A percentile compares a stretch with the other conserved stretches of the same genome.
Evolutionary conservation across 2,113 vertebrate species (phyloP).

Genomic region (Sus scrofa): T2T-Sscrofa CM000823.6:43993501-43994000

Average conservation of each 20-base stretch:
- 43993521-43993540: not conserved
- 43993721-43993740: not conserved
- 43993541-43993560: not conserved
- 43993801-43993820: too few relatives aligned
- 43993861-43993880: too few relatives aligned
- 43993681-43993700: slow-evolving; percentile 4
- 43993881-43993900: too few relatives aligned
- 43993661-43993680: not conserved
- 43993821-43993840: too few relatives aligned
- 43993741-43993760: not conserved
- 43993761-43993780: not conserved
- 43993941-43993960: too few relatives aligned
- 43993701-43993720: not conserved
- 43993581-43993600: slow-evolving; percentile 24
- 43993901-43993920: too few relatives aligned
- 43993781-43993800: not conserved
- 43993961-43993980: too few relatives aligned
- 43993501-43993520: too few relatives aligned
- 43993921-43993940: too few relatives aligned
- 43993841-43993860: too few relatives aligned
- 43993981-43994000: too few relatives aligned
- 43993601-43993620: not conserved
- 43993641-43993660: not conserved
- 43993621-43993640: not conserved
- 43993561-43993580: slow-evolving; percentile 9